phyloP scores from a whole-genome alignment of 2,113 vertebrate genomes.

The Alouatta palliata region DNA sequence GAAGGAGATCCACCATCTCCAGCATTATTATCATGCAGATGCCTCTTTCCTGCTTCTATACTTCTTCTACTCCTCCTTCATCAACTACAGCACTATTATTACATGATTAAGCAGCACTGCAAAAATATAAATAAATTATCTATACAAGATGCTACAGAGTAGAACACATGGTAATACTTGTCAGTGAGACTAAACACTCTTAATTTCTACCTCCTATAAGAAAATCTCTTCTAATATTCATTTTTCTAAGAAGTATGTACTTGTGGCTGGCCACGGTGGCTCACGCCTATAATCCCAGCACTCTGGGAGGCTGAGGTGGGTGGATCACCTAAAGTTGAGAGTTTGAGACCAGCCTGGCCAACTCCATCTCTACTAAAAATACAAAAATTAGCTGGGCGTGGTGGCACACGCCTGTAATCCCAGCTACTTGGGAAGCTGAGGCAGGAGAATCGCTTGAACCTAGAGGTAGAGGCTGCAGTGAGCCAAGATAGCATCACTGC shows the following conservation, averaged over 20 bases:
- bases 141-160: neutral
- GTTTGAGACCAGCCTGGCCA: too few relatives aligned
- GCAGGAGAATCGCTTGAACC: too few relatives aligned
- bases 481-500: too few relatives aligned
- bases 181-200: neutral
- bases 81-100: neutral
- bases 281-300: too few relatives aligned
- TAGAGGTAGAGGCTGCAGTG: too few relatives aligned
- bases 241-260: neutral
- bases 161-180: neutral
- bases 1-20: neutral
- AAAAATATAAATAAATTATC: constrained; percentile 3
- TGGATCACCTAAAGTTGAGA: too few relatives aligned
- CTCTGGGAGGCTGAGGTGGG: too few relatives aligned
- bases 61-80: neutral
- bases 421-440: too few relatives aligned
- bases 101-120: neutral
- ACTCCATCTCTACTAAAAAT: too few relatives aligned
- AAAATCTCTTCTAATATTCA: constrained; percentile 2
- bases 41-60: neutral
- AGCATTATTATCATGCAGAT: neutral
- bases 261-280: too few relatives aligned
- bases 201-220: neutral
- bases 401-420: too few relatives aligned
- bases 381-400: too few relatives aligned